Percentiles rank a stretch among this genome's conserved stretches.
Evolutionary conservation across 2,888 invertebrate species (phyloP).

Genomic region (Volucella bombylans): DNA sequence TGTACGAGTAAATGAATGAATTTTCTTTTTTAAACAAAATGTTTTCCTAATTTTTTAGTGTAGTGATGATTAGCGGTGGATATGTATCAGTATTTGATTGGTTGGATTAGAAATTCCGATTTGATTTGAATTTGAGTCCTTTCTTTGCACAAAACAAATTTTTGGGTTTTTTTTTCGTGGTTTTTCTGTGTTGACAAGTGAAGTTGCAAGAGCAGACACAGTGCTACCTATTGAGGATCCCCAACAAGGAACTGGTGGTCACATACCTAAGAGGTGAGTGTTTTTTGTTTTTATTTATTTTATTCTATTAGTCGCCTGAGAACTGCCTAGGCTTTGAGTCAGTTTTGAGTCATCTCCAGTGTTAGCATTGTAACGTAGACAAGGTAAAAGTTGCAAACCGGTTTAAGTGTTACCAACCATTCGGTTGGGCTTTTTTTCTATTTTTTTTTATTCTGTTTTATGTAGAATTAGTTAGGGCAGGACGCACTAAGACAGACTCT

Average conservation of each 20-base stretch:
- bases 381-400: conserved; percentile 59
- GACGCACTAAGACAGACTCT: conserved; percentile 18
- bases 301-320: conserved; percentile 39
- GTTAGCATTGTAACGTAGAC: conserved; percentile 50
- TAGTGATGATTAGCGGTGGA: conserved; percentile 24
- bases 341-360: conserved; percentile 67
- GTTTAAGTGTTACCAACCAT: conserved; percentile 57
- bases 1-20: conserved; percentile 1
- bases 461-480: conserved; percentile 29
- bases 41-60: background rate
- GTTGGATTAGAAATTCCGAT: conserved; percentile 38
- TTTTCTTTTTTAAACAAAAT: background rate
- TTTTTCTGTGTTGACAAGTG: conserved; percentile 9
- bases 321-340: conserved; percentile 61
- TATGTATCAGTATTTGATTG: conserved; percentile 57
- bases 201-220: conserved; percentile 31
- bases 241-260: conserved; percentile 29
- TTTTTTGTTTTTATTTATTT: background rate
- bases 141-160: conserved; percentile 41
- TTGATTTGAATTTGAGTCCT: conserved; percentile 16
- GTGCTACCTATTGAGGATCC: background rate
- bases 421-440: conserved; percentile 25
- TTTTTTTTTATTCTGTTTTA: conserved; percentile 7
- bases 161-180: background rate
- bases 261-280: conserved; percentile 63